These are phyloP conservation scores for Ashinkailepas kermadecensis DNA, from an alignment of 2,888 invertebrate species.

Conservation along the genomic window DNA sequence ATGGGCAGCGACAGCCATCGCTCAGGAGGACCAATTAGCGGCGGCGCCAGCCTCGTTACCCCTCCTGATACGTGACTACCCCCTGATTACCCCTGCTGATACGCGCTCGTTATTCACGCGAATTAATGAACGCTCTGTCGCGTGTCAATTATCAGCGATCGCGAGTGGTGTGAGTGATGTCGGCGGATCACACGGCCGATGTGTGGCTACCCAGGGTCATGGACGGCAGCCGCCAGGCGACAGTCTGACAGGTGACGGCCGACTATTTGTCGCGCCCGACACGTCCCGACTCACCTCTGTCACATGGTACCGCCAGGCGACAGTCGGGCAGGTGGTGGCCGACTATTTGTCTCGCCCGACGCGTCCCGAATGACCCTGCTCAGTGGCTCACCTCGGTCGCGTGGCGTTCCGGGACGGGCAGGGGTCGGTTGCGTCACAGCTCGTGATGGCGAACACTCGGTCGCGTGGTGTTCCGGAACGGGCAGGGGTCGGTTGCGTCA, in stretches of 20 bases:
- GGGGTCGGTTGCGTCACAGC: too few species aligned
- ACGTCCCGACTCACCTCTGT: background rate
- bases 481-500: too few species aligned
- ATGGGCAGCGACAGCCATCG: background rate
- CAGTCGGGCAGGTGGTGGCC: too few species aligned
- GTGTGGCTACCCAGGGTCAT: background rate
- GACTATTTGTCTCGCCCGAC: too few species aligned
- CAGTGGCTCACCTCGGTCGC: too few species aligned
- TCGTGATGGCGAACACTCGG: too few species aligned
- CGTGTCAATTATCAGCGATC: background rate
- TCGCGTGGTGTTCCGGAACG: too few species aligned
- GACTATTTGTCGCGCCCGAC: too few species aligned
- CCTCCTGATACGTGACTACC: background rate
- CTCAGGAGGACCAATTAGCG: background rate
- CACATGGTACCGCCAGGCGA: background rate
- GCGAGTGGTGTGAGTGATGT: background rate
- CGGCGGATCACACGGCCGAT: background rate
- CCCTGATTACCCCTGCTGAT: background rate
- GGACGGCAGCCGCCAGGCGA: too few species aligned
- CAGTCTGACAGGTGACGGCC: too few species aligned
- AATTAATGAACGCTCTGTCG: background rate
- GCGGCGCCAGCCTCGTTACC: background rate
- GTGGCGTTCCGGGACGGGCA: too few species aligned
- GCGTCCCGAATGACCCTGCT: too few species aligned
- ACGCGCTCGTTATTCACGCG: background rate